Conservation (phyloP, 2,888 invertebrate genomes). For the Oscheius sp. region DNA sequence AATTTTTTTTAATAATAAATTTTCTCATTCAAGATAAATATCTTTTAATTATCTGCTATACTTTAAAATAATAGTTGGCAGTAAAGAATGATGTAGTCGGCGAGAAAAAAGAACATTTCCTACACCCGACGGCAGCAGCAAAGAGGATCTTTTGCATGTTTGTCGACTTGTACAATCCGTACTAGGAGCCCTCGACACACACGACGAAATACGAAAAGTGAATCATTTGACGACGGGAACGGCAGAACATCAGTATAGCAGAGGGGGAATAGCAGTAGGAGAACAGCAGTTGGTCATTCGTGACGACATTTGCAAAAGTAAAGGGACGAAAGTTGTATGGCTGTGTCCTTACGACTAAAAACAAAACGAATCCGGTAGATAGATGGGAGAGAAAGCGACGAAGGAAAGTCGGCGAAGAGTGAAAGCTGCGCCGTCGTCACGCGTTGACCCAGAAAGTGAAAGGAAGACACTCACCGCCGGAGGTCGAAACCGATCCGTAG, state of each 20-base stretch:
- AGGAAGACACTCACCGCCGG: slow-evolving; percentile 19
- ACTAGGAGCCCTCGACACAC: neutral
- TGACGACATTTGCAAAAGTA: too few species aligned
- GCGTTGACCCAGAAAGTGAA: slow-evolving; percentile 31
- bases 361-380: neutral
- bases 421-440: slow-evolving; percentile 23
- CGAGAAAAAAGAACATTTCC: too few species aligned
- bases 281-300: neutral
- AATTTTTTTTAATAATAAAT: too few species aligned
- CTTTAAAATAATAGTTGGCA: too few species aligned
- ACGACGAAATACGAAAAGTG: neutral
- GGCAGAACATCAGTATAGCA: neutral
- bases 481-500: slow-evolving; percentile 19
- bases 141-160: neutral
- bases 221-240: neutral
- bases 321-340: neutral
- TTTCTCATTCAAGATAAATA: too few species aligned
- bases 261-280: neutral
- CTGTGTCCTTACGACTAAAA: slow-evolving; percentile 11
- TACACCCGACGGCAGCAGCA: too few species aligned
- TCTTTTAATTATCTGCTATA: too few species aligned
- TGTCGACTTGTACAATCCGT: neutral
- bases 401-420: slow-evolving; percentile 18
- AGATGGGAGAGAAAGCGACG: slow-evolving; percentile 1
- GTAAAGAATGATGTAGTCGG: too few species aligned